Evolutionary conservation across 2,113 vertebrate species (phyloP).

Genomic region (Menura novaehollandiae): DNA sequence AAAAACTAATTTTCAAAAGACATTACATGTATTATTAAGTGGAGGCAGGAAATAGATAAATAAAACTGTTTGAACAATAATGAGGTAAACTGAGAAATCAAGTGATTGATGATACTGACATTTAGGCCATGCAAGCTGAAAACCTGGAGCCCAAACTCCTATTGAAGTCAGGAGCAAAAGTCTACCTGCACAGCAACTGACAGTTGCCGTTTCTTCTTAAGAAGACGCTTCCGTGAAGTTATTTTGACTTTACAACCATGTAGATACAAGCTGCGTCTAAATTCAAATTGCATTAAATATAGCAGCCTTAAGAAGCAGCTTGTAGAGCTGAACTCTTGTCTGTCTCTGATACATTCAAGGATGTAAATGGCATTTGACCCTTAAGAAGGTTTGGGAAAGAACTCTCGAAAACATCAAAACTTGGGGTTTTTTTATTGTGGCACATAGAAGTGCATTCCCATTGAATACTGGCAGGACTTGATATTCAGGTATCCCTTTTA

Average conservation of each 20-base stretch:
- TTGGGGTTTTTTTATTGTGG: not conserved
- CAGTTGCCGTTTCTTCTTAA: not conserved
- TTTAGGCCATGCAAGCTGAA: not conserved
- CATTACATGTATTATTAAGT: slow-evolving; percentile 24
- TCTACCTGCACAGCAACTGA: not conserved
- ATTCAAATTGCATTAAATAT: not conserved
- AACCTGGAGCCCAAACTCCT: not conserved
- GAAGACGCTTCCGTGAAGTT: not conserved
- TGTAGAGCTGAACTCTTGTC: not conserved
- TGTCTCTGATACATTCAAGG: not conserved
- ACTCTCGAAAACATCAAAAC: not conserved
- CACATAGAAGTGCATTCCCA: not conserved
- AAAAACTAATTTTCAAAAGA: slow-evolving; percentile 42
- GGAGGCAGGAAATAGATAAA: not conserved
- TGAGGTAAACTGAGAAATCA: not conserved
- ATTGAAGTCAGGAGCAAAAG: not conserved
- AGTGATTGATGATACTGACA: not conserved
- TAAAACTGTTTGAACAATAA: slow-evolving; percentile 13
- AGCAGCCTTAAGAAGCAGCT: not conserved
- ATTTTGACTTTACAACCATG: not conserved
- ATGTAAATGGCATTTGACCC: not conserved
- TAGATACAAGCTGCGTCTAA: not conserved
- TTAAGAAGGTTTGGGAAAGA: not conserved
- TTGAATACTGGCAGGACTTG: not conserved
- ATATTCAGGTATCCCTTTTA: not conserved